Evolutionary conservation across 2,888 invertebrate genomes (phyloP), one percentile per base, ranked within the genome.

Genomic region (Autographa gamma): DNA sequence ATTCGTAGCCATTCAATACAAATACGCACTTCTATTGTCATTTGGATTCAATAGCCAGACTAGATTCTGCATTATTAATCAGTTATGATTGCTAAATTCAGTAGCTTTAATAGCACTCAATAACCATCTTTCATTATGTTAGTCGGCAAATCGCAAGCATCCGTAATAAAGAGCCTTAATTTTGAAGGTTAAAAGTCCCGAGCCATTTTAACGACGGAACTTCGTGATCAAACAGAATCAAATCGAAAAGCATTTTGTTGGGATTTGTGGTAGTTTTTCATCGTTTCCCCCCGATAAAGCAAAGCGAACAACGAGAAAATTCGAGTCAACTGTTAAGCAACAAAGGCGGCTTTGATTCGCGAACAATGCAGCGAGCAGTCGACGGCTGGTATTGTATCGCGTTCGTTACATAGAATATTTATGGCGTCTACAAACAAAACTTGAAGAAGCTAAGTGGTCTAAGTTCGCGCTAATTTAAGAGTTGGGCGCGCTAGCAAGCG

Each of bases 391-490:
- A 92, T 92, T 91, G 91, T 92, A 89, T 88, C 86, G 79, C 72
- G 86, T 88, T 89, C 86, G 88, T 89, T 89, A 89, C 92, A 90
- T 92, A 87, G 88, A 92, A 92, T 93, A 94, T 94, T 93, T 94
- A 94, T 92, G 88, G 90, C 90, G 90, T 92, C 91, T 93, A 90
- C 93, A 93, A 93, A 94, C 94, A 94, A 94, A 94, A 93, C 92
- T 94, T 88, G 89, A 94, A 92, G 92, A 93, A 93, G 92, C 92
- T 93, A 94, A 93, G 93, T 93, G 92, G 92, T 92, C 91, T 92
- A 94, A 95, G 92, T 95, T 93, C 89, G 92, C 88, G 92, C 92
- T 95, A 95, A 95, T 95, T 93, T 94, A 94, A 95, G 94, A 94
- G 93, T 93, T 93, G 86, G 89, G 87, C 85, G 87, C 84, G 87